A percentile compares a stretch with the other conserved stretches of the same genome.
These are phyloP conservation scores for Ariopsis seemanni DNA, from an alignment of 2,113 vertebrate genomes.

Conservation along the genomic window DNA sequence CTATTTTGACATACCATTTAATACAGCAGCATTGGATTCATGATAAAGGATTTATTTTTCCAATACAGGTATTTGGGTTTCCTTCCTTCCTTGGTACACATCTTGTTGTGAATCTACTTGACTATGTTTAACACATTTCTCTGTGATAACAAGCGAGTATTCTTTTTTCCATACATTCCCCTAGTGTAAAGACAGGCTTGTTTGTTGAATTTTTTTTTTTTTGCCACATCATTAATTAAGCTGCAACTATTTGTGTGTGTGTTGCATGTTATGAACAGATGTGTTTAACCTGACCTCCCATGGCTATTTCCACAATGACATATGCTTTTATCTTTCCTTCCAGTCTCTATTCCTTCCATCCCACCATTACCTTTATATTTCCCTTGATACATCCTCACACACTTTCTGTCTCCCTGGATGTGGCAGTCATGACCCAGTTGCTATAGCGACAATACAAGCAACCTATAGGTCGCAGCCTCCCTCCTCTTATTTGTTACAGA, in stretches of 20 bases:
- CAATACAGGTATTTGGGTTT: not conserved
- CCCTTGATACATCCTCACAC: slow-evolving; percentile 50
- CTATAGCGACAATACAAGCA: slow-evolving; percentile 65
- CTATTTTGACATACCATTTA: not conserved
- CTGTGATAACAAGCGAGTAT: slow-evolving; percentile 5
- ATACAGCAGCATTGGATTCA: not conserved
- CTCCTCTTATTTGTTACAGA: slow-evolving; percentile 30
- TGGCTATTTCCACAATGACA: slow-evolving; percentile 9
- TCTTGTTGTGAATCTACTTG: not conserved
- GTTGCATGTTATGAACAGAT: slow-evolving; percentile 25
- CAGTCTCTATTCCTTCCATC: slow-evolving; percentile 31
- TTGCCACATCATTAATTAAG: slow-evolving; percentile 1
- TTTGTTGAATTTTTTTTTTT: not conserved
- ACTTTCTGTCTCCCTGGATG: slow-evolving; percentile 59
- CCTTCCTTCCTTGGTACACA: not conserved
- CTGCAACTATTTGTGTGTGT: not conserved
- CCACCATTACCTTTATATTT: slow-evolving; percentile 25
- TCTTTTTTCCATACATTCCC: not conserved
- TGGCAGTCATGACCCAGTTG: slow-evolving; percentile 67
- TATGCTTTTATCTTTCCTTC: slow-evolving; percentile 39
- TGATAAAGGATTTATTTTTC: not conserved
- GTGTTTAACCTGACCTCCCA: slow-evolving; percentile 15
- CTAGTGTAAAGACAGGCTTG: not conserved
- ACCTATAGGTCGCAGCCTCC: slow-evolving; percentile 49
- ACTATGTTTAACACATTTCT: not conserved